These are phyloP conservation scores for Drosophila gunungcola DNA, from an alignment of 1,140 invertebrate species.

Conservation along the genomic window DNA sequence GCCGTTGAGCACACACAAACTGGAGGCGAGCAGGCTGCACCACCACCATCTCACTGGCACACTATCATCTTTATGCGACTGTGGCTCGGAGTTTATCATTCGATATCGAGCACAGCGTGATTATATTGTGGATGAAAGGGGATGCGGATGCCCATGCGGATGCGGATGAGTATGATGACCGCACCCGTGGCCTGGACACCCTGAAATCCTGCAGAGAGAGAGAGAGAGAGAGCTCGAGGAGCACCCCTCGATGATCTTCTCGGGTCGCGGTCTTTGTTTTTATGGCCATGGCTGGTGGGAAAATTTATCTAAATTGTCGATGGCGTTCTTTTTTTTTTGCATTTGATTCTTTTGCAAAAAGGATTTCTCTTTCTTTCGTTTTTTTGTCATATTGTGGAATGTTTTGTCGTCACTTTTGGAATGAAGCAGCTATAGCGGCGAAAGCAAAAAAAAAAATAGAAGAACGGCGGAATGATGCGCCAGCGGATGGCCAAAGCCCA, in stretches of 20 bases:
- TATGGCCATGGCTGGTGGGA: slow-evolving; percentile 82
- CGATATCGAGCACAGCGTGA: slow-evolving; percentile 76
- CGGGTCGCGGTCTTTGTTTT: slow-evolving; percentile 76
- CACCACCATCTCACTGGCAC: slow-evolving; percentile 28
- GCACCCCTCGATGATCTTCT: slow-evolving; percentile 69
- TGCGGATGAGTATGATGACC: slow-evolving; percentile 46
- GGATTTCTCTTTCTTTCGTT: slow-evolving; percentile 60
- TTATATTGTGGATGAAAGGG: slow-evolving; percentile 46
- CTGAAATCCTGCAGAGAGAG: slow-evolving; percentile 17
- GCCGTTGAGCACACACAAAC: slow-evolving; percentile 78
- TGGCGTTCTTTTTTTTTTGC: slow-evolving; percentile 57
- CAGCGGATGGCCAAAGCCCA: slow-evolving; percentile 79
- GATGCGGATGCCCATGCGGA: slow-evolving; percentile 18
- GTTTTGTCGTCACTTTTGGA: slow-evolving; percentile 84
- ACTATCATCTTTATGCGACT: slow-evolving; percentile 53
- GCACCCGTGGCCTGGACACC: slow-evolving; percentile 62
- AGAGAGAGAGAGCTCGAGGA: slow-evolving; percentile 19
- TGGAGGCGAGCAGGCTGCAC: slow-evolving; percentile 34
- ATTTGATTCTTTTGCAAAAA: slow-evolving; percentile 68
- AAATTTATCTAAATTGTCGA: slow-evolving; percentile 85
- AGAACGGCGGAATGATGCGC: slow-evolving; percentile 53
- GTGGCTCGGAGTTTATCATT: slow-evolving; percentile 72
- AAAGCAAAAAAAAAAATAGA: slow-evolving; percentile 16
- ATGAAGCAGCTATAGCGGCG: slow-evolving; percentile 26
- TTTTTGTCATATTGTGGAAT: slow-evolving; percentile 85